Base-by-base conservation (phyloP, 2,113 vertebrate genomes). In the Xenopus borealis region DNA sequence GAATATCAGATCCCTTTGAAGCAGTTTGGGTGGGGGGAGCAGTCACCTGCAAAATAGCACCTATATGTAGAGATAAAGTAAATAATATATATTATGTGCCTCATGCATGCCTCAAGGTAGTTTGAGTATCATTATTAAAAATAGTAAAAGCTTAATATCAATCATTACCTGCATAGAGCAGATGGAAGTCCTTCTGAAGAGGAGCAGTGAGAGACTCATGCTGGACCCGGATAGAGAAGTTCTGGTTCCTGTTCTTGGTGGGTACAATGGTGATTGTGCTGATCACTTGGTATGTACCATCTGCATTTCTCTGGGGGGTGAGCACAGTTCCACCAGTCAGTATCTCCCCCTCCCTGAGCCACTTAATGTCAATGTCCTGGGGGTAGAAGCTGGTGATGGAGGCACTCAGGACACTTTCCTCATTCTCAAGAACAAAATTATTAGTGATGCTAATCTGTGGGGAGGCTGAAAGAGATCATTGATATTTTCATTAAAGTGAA, bases 101-200 rank as follows among this genome's bases (percentile, higher is more conserved):
- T 7, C 30, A 33, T 3, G 3, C 3, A n/a, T n/a, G n/a, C n/a
- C n/a, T n/a, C n/a, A n/a, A n/a, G 23, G 23, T 27, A 27, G 23
- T 27, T 1, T 27, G 23, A 27, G 23, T 27, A 27, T 27, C 23
- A 27, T 27, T 27, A 27, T 27, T 27, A 27, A 27, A 27, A 27
- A 27, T 27, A 2, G 23, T 27, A 27, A 27, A 27, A 27, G 23
- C 23, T 27, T 2, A 27, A 27, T 27, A 27, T 27, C 23, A 27
- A 14, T 12, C 6, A 0, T 55, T 65, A 73, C 71, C 71, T 73
- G 62, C 71, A 45, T 45, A 68, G 0, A 69, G 0, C 3, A 75
- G 65, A 27, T 52, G 67, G 13, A 57, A 57, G 7, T 7, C 30
- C 30, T 57, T 14, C 27, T 58, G 67, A 13, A 58, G 9, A 18